Evolutionary conservation across 2,888 invertebrate genomes (phyloP).

Genomic region (Pocota personata): DNA sequence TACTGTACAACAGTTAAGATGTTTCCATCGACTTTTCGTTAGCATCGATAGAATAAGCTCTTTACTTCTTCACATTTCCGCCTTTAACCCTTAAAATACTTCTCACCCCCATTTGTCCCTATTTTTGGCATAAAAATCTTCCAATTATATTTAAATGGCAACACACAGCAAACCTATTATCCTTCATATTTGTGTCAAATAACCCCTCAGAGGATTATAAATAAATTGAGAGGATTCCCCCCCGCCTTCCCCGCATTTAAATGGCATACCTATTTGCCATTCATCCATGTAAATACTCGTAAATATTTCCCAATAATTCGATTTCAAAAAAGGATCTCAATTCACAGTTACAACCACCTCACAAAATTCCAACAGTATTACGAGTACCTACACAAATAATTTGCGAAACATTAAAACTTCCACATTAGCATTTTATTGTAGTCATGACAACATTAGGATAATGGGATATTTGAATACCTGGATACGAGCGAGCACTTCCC

Average conservation of each 20-base stretch:
- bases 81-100: not conserved
- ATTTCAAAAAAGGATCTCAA: constrained; percentile 1
- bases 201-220: not conserved
- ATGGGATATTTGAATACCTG: constrained; percentile 58
- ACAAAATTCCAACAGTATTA: not conserved
- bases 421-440: constrained; percentile 57
- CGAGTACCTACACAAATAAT: no score
- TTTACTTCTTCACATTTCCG: no score
- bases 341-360: not conserved
- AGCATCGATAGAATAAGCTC: no score
- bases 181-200: not conserved
- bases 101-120: not conserved
- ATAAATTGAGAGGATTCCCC: not conserved
- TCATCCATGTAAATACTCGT: not conserved
- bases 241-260: not conserved
- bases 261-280: not conserved
- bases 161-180: not conserved
- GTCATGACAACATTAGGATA: constrained; percentile 60
- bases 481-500: not conserved
- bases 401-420: constrained; percentile 55
- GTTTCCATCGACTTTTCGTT: no score
- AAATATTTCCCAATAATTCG: not conserved
- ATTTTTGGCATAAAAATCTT: not conserved
- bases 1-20: no score
- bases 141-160: not conserved